Base-by-base conservation (phyloP, 2,797 vertebrate genomes). In the Pempheris klunzingeri region DNA sequence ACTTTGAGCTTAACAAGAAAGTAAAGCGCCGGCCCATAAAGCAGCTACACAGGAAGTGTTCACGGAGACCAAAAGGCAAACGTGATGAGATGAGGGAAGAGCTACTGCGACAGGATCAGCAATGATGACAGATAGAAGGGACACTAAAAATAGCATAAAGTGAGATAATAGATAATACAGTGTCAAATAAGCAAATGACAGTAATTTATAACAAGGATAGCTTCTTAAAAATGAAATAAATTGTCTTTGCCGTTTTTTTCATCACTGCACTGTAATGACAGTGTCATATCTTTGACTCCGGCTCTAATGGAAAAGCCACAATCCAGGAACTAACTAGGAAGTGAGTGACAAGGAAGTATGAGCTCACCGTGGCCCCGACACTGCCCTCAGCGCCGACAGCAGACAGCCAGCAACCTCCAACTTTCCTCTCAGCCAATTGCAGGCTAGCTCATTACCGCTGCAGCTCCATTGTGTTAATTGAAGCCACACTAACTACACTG, bases 401-500 rank as follows among this genome's bases (percentile, higher is more conserved):
- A 90, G 85, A 89, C 85, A 86, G 83, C 86, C 70, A 43, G 80
- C 83, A 88, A 90, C 84, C 89, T 89, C 85, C 84, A 72, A 77
- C 88, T 88, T 86, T 85, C 89, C 92, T 92, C 61, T 90, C 43
- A 63, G 91, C 92, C 91, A 93, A 92, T 93, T 71, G 63, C 59
- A 32, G 70, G 69, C 72, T 22, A 92, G 89, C 93, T 94, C 92
- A 94, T 95, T 94, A 94, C 88, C 54, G 77, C 87, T 69, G 43
- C 86, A 75, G 92, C 84, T 74, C 90, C 91, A 92, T 92, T 93
- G 93, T 95, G 92, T 94, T 95, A 95, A 95, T 95, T 94, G 93
- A 94, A 95, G 95, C 89, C 92, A 86, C 77, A 55, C 90, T 93
- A 94, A 94, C 93, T 88, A 90, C 73, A 82, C 80, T 17, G 65